A percentile compares a stretch with the other conserved stretches of the same genome.
These are phyloP conservation scores for Drosophila hamatofila DNA, from an alignment of 2,888 invertebrate genomes.

Conservation along the genomic window DNA sequence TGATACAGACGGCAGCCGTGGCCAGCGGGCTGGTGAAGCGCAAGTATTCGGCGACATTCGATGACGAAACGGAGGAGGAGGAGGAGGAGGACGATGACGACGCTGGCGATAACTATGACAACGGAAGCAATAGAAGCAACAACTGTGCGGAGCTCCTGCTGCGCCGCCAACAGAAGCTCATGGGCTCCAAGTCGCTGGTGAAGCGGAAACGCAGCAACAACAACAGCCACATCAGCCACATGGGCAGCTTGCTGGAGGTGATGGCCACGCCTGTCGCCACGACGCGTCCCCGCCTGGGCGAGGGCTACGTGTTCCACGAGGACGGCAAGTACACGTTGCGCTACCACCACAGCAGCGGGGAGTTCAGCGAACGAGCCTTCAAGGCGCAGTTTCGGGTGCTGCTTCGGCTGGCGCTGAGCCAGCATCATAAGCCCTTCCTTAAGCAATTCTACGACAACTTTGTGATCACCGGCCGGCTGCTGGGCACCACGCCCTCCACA, in stretches of 20 bases:
- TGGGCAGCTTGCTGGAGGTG: slow-evolving; percentile 31
- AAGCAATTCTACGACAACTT: slow-evolving; percentile 84
- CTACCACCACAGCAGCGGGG: slow-evolving; percentile 83
- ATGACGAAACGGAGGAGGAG: slow-evolving; percentile 49
- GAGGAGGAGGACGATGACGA: slow-evolving; percentile 56
- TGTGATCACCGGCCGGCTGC: slow-evolving; percentile 78
- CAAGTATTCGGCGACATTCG: slow-evolving; percentile 70
- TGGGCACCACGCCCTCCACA: slow-evolving; percentile 82
- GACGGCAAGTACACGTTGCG: slow-evolving; percentile 81
- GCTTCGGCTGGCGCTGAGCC: slow-evolving; percentile 81
- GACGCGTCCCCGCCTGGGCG: slow-evolving; percentile 59
- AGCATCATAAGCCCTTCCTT: slow-evolving; percentile 84
- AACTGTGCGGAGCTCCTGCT: slow-evolving; percentile 37
- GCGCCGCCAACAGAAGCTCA: slow-evolving; percentile 45
- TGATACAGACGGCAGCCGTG: slow-evolving; percentile 66
- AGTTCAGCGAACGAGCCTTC: slow-evolving; percentile 84
- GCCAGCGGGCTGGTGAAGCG: slow-evolving; percentile 68
- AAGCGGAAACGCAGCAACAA: slow-evolving; percentile 66
- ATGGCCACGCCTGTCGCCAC: slow-evolving; percentile 15
- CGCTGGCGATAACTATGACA: slow-evolving; percentile 38
- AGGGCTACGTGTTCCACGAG: slow-evolving; percentile 83
- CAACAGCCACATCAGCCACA: slow-evolving; percentile 31
- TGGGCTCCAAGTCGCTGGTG: slow-evolving; percentile 34
- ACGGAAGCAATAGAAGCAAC: slow-evolving; percentile 37
- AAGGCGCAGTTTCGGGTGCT: slow-evolving; percentile 84